Conservation (phyloP, 2,113 vertebrate genomes). For the Saguinus midas region DNA sequence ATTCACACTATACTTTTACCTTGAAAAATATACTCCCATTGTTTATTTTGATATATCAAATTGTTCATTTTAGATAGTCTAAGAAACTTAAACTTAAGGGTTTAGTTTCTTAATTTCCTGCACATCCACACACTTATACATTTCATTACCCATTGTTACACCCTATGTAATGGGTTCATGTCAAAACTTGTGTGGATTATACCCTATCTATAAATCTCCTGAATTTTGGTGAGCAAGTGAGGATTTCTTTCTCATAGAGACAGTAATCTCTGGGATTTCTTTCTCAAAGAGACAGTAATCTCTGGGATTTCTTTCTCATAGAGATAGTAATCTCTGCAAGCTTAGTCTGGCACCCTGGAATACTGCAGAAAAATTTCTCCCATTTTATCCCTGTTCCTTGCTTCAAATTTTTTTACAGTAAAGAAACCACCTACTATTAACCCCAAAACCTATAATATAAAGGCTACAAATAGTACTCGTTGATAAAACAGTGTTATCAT, state of each 20-base stretch:
- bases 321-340: not conserved
- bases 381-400: not conserved
- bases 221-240: not conserved
- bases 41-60: not conserved
- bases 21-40: not conserved
- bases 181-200: not conserved
- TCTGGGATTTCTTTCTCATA: not conserved
- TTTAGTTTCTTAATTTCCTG: not conserved
- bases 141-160: not conserved
- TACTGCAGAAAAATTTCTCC: not conserved
- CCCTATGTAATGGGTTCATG: not conserved
- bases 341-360: not conserved
- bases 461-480: not conserved
- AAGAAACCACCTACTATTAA: not conserved
- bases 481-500: not conserved
- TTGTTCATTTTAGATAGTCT: not conserved
- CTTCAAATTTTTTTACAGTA: not conserved
- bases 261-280: not conserved
- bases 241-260: not conserved
- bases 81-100: not conserved
- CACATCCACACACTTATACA: fast-evolving
- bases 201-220: not conserved
- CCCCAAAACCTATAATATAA: not conserved
- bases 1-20: not conserved
- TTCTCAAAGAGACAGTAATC: not conserved